Evolutionary conservation across 2,113 vertebrate species (phyloP), one percentile per base, ranked within the genome.

Genomic region (Rhegmatorhina hoffmannsi): DNA sequence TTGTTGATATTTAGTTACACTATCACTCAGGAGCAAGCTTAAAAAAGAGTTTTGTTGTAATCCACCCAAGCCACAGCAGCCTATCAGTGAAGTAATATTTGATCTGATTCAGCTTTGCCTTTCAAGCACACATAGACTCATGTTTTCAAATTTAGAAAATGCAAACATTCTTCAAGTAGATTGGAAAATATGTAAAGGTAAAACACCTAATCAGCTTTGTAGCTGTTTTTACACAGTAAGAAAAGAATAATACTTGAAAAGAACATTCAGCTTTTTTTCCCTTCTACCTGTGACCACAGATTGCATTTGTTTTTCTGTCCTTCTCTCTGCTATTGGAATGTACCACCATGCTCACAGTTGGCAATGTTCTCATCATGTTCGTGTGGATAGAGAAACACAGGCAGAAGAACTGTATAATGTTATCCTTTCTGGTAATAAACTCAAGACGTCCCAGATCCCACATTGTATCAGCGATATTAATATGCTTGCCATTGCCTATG

Each of bases 31-130:
- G 67, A 46, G 6, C 4, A 60, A 69, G 12, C 13, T 16, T 10
- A 47, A 66, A 44, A 63, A 31, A 6, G 6, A 1, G 1, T 11
- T 68, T 69, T 77, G 1, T 18, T 43, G 9, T 46, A 19, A 11
- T 31, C 14, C 5, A 29, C 7, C 4, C 10, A 53, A 55, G 5
- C 13, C 26, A 6, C 15, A 6, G 7, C 1, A 2, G 7, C 20
- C 25, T 83, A 9, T 26, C 1, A 1, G 24, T 26, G 33, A 46
- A n/a, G 7, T 13, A n/a, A n/a, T 44, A 29, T 40, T 73, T 33
- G 6, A 33, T 49, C 24, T 87, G 9, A 31, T 47, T 56, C 26
- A 47, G 4, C 2, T 85, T 33, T 63, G 34, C 5, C 21, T 72
- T 67, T 82, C 34, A 36, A 62, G 15, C 17, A 72, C 6, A 52